phyloP scores from a whole-genome alignment of 2,797 vertebrate genomes.

The Catamblyrhynchus diadema region DNA sequence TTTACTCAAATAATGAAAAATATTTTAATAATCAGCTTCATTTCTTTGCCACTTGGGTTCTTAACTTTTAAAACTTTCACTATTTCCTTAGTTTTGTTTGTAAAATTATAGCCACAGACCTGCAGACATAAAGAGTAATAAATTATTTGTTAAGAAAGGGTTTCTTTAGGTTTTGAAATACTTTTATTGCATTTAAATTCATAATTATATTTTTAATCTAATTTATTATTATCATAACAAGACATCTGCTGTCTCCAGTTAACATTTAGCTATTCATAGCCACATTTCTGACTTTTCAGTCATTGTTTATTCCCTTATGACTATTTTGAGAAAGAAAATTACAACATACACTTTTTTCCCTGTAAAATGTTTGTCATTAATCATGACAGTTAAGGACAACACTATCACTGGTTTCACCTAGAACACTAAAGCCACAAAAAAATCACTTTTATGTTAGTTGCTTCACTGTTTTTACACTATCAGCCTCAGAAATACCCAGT shows the following conservation, averaged over 20 bases:
- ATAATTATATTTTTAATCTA: background rate
- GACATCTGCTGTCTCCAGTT: background rate
- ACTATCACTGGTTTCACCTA: background rate
- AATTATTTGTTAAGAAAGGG: background rate
- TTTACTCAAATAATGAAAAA: background rate
- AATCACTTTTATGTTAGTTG: background rate
- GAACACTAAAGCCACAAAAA: background rate
- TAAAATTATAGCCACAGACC: background rate
- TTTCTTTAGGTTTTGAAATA: background rate
- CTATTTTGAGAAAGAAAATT: background rate
- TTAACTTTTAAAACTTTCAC: background rate
- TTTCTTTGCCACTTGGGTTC: fast-evolving
- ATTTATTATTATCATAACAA: background rate
- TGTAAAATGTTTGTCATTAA: background rate
- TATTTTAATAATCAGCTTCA: background rate
- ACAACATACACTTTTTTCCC: background rate
- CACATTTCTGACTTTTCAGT: background rate
- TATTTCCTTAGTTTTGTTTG: background rate
- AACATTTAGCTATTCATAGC: background rate
- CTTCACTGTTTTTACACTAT: background rate
- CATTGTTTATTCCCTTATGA: background rate
- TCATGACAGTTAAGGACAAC: background rate
- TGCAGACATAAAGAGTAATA: background rate
- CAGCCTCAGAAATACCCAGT: background rate
- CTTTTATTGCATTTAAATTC: background rate